Evolutionary conservation across 1,140 invertebrate species (phyloP).

Genomic region (Mizuhopecten yessoensis): DNA sequence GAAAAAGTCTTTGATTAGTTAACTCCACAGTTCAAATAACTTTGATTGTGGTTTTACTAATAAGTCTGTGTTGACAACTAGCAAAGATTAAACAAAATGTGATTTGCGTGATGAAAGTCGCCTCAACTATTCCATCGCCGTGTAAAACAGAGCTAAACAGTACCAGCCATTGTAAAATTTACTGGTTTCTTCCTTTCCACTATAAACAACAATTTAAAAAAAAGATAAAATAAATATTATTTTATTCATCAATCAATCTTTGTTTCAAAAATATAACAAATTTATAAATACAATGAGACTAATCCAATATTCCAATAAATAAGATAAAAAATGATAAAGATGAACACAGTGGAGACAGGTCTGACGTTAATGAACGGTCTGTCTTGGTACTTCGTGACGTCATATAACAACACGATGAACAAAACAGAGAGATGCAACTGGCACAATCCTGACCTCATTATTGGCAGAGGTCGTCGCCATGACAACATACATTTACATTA

Average conservation of each 20-base stretch:
- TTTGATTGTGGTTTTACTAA: too few species aligned
- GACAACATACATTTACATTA: neutral
- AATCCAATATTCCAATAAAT: neutral
- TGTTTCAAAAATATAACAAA: constrained; percentile 35
- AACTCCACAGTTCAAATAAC: too few species aligned
- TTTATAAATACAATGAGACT: neutral
- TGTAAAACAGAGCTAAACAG: too few species aligned
- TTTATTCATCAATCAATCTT: neutral
- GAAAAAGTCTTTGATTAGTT: too few species aligned
- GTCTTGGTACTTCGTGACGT: neutral
- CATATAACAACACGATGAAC: neutral
- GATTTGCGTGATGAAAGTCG: too few species aligned
- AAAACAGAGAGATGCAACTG: neutral
- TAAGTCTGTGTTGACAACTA: too few species aligned
- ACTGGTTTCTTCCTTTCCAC: too few species aligned
- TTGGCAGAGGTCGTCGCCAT: constrained; percentile 29
- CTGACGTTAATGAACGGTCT: neutral
- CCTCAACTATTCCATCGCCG: too few species aligned
- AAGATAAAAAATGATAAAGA: neutral
- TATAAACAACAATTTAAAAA: too few species aligned
- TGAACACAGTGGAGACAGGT: constrained; percentile 13
- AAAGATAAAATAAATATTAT: neutral
- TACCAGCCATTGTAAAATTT: too few species aligned
- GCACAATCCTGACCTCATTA: constrained; percentile 4
- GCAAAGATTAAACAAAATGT: too few species aligned